A percentile compares a stretch with the other conserved stretches of the same genome.
Evolutionary conservation across 2,888 invertebrate species (phyloP).

Genomic region (Caenorhabditis sp.): DNA sequence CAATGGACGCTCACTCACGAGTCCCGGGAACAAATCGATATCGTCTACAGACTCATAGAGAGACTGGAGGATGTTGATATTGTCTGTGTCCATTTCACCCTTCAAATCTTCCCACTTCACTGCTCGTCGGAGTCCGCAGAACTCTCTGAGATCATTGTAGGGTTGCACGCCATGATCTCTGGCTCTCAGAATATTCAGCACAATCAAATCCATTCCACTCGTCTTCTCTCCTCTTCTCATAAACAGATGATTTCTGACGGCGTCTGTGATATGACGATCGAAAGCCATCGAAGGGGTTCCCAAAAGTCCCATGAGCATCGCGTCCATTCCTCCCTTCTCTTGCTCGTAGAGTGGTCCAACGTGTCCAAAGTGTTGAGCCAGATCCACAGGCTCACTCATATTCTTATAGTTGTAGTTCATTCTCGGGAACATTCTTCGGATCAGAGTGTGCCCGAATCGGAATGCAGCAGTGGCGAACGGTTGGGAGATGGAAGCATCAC

Average conservation of each 20-base stretch:
- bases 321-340: constrained; percentile 80
- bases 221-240: constrained; percentile 92
- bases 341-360: constrained; percentile 81
- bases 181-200: constrained; percentile 92
- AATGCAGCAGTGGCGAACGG: constrained; percentile 91
- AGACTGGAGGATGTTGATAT: constrained; percentile 83
- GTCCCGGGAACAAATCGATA: constrained; percentile 96
- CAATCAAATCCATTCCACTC: constrained; percentile 93
- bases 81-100: constrained; percentile 87
- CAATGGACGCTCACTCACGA: constrained; percentile 89
- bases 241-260: constrained; percentile 89
- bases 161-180: constrained; percentile 92
- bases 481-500: constrained; percentile 91
- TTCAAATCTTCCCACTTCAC: constrained; percentile 90
- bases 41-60: constrained; percentile 90
- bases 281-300: constrained; percentile 83
- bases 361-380: constrained; percentile 80
- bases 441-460: constrained; percentile 87
- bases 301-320: constrained; percentile 82
- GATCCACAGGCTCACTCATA: constrained; percentile 80
- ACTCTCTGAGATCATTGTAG: constrained; percentile 89
- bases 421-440: constrained; percentile 89
- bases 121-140: constrained; percentile 91
- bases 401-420: constrained; percentile 80
- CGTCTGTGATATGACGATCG: constrained; percentile 82